These are phyloP conservation scores for Otus sunia DNA, from an alignment of 2,113 vertebrate genomes.

Conservation along the genomic window DNA sequence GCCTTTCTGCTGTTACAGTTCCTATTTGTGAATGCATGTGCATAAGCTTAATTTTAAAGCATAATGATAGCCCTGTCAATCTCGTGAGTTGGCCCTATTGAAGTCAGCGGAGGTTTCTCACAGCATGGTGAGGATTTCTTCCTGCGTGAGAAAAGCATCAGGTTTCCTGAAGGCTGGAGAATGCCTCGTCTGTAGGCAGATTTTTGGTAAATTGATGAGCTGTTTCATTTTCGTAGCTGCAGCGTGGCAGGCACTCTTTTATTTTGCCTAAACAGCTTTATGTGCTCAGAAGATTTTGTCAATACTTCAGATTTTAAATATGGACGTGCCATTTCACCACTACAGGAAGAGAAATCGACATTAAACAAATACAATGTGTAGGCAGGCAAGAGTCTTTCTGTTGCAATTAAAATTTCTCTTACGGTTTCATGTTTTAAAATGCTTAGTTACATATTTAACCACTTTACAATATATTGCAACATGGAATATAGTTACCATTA, in stretches of 20 bases:
- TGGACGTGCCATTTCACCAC: background rate
- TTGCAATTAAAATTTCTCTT: background rate
- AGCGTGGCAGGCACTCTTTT: background rate
- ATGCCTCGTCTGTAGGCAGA: background rate
- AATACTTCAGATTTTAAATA: constrained; percentile 28
- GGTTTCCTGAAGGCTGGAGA: background rate
- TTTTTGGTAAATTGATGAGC: background rate
- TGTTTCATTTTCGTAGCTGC: background rate
- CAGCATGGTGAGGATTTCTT: background rate
- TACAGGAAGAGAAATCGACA: background rate
- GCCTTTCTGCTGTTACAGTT: background rate
- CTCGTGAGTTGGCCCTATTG: background rate
- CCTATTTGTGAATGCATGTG: background rate
- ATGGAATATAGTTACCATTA: background rate
- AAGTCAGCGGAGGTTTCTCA: background rate
- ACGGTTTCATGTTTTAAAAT: background rate
- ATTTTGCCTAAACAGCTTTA: constrained; percentile 21
- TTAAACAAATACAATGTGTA: constrained; percentile 17
- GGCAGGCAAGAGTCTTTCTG: background rate
- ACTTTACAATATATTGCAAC: background rate
- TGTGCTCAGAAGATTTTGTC: constrained; percentile 11
- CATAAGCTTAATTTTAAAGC: background rate
- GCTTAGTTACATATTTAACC: background rate
- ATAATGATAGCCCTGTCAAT: background rate
- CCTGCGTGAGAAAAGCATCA: background rate